Base-by-base conservation (phyloP, 1,140 invertebrate species). In the Stegodyphus dumicola region DNA sequence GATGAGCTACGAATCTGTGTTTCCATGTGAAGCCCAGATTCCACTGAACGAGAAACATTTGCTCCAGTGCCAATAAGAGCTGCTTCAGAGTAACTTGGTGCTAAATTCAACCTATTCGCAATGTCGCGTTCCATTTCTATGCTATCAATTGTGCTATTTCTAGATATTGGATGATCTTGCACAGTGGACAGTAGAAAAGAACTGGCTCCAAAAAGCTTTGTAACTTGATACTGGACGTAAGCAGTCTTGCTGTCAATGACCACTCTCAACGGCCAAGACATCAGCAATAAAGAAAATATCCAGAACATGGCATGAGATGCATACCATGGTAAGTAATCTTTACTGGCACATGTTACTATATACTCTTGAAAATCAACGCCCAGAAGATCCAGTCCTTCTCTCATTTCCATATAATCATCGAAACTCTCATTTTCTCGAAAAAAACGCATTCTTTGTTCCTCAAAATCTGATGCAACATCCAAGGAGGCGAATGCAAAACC, bases 321-420 rank as follows among this genome's bases (percentile, higher is more conserved):
- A 89, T 93, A 94, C 84, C 84, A 85, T 6, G 84, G 84, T 18
- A 85, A 7, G 13, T 74, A 48, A 11, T 96, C 95, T 89, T 96
- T 89, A 90, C 94, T 92, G 87, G 93, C 91, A 91, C 93, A 92
- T 89, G 94, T 90, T 13, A 94, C 92, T 91, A 95, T 92, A 84
- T 93, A 93, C 89, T 95, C 94, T 87, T 93, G 93, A 90, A 95
- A 94, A 85, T 91, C 90, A 7, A 96, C 90, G 96, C 95, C 79
- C 5, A 92, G 92, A 9, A 97, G 91, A 90, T 96, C 95, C 76
- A 97, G 92, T 7, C 95, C 95, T 89, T 97, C 96, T 5, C 94
- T 90, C 93, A 96, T 96, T 91, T 97, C 95, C 94, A 96, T 95
- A 90, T 96, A 96, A 90, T 96, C 95, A 89, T 96, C 96, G 74